Conservation (phyloP, 2,797 vertebrate species). For the Poeciliopsis presidionis region DNA sequence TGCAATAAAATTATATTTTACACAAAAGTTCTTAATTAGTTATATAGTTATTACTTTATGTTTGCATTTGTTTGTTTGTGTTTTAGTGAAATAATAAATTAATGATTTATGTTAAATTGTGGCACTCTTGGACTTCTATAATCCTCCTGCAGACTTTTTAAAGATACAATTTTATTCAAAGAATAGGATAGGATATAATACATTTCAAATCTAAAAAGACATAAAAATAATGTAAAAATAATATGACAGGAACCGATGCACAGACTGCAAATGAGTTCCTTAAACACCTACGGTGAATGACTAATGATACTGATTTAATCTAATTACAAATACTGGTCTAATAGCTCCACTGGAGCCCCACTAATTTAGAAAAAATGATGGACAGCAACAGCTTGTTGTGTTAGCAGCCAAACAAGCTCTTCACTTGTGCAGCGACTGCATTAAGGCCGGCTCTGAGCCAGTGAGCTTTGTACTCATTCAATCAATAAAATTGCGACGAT, state of each 20-base stretch:
- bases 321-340: slow-evolving; percentile 64
- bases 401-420: slow-evolving; percentile 33
- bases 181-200: neutral
- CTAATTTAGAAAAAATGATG: slow-evolving; percentile 46
- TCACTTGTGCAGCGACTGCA: neutral
- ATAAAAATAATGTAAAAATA: slow-evolving; percentile 14
- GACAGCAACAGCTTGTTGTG: slow-evolving; percentile 35
- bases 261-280: slow-evolving; percentile 49
- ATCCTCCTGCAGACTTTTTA: neutral
- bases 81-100: neutral
- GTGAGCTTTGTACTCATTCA: slow-evolving; percentile 30
- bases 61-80: neutral
- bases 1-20: neutral
- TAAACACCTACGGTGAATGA: slow-evolving; percentile 61
- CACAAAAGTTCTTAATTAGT: neutral
- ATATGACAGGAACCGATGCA: slow-evolving; percentile 20
- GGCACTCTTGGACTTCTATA: neutral
- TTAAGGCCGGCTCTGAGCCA: slow-evolving; percentile 1
- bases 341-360: slow-evolving; percentile 42
- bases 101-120: neutral
- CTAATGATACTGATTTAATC: slow-evolving; percentile 68
- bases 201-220: slow-evolving; percentile 2
- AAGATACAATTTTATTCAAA: neutral
- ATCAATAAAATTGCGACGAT: slow-evolving; percentile 36
- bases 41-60: neutral